Evolutionary conservation across 1,140 invertebrate species (phyloP), one percentile per base, ranked within the genome.

Genomic region (Drosophila sechellia): DNA sequence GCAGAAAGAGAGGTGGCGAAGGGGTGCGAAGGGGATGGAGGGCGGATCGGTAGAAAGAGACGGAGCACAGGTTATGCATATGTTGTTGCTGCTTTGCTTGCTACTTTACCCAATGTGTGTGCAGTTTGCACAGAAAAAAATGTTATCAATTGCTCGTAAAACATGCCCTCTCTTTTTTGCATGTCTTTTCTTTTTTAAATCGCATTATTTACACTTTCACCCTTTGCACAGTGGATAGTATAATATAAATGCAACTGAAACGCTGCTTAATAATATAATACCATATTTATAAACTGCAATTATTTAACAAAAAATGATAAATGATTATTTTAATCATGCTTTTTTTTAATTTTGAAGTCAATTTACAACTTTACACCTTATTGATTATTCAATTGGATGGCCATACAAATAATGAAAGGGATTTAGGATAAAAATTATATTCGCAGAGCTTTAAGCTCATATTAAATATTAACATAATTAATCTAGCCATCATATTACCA

Each of bases 1-100:
- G 31, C 15, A 50, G 31, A 48, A 10, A 40, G 64, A 15, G 22
- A 42, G 13, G 1, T 39, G 0, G 2, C 15, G 17, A 35, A 35
- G 46, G 4, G 22, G 8, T 6, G 6, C 31, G 31, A 31, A 31
- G 8, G 31, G 6, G 6, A 31, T 31, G 31, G 31, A 10, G 6
- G 8, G 31, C 31, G 31, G 31, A 31, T 31, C 13, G 10, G 55
- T 11, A 27, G 15, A 46, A 17, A 15, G 34, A 31, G 52, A 56
- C n/a, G 37, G 20, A 46, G 22, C 27, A 52, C 40, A 66, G 64
- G 59, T 57, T 66, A 71, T 80, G 77, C 80, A 84, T 80, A 84
- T 84, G 77, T 63, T 83, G 70, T 66, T 71, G 64, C 50, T 65
- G 42, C 52, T 71, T 71, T 71, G 66, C 65, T 58, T 72, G 45